Base-by-base conservation (phyloP, 2,113 vertebrate genomes). In the Callorhinus ursinus region DNA sequence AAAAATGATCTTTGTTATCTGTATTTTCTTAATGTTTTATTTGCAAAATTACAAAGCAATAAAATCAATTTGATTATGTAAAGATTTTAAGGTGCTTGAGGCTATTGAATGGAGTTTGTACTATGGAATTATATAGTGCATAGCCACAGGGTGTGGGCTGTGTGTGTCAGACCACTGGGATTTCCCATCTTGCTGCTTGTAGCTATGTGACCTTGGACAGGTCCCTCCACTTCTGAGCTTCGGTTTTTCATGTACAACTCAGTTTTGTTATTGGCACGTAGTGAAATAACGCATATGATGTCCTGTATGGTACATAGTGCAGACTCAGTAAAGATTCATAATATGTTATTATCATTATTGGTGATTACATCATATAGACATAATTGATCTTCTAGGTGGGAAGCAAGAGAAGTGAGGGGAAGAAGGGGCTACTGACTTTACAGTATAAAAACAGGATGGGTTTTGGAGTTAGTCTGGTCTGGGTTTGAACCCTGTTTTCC, bases 11-110 rank as follows among this genome's bases (percentile, higher is more conserved):
- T 55, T 81, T 79, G 15, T 80, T 92, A 49, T 67, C 15, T 83
- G 53, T 80, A 51, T 63, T 91, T 93, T 89, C 42, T 95, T 80
- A 36, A 24, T 72, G 49, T 84, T 87, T 89, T 92, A 69, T 94
- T 91, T 89, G 33, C 69, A 91, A 81, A 89, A 67, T 92, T 4
- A 85, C 90, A 91, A 95, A 89, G n/a, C 42, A 63, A 1, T 61
- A 55, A 71, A 71, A 8, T 42, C 1, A 36, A 55, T 95, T n/a
- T 72, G 22, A 22, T 90, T 72, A 76, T 42, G 77, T 86, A 12
- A 81, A n/a, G 51, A 33, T 51, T 91, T 97, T 91, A 57, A 94
- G 57, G 21, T 53, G 0, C 22, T 16, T 11, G 51, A 88, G 15
- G 13, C 61, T 80, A 36, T 67, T 28, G 79, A 88, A 7, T 55